Evolutionary conservation across 2,113 vertebrate species (phyloP).

Genomic region (Hippocampus abdominalis): DNA sequence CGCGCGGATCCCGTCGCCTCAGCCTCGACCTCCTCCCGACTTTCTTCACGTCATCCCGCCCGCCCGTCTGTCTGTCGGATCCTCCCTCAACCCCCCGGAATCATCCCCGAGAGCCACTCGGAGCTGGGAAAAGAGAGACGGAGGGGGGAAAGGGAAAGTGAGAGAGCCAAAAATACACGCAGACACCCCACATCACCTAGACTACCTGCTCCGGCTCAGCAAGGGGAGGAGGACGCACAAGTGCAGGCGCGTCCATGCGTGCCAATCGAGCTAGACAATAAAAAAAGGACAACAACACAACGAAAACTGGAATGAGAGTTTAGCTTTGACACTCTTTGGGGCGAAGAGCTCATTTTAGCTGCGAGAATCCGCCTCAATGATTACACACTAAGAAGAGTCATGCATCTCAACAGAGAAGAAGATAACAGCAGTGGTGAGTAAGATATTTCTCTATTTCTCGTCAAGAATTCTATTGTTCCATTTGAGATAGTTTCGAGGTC

Average conservation of each 20-base stretch:
- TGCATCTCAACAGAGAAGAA: slow-evolving; percentile 78
- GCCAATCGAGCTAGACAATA: slow-evolving; percentile 51
- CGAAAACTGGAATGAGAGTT: slow-evolving; percentile 61
- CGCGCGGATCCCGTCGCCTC: slow-evolving; percentile 47
- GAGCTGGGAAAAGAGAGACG: slow-evolving; percentile 22
- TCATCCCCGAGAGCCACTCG: slow-evolving; percentile 47
- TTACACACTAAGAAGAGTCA: slow-evolving; percentile 59
- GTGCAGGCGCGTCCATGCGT: slow-evolving; percentile 63
- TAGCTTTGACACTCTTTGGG: slow-evolving; percentile 44
- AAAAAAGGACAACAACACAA: slow-evolving; percentile 36
- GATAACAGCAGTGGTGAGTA: slow-evolving; percentile 74
- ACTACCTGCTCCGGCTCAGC: slow-evolving; percentile 56
- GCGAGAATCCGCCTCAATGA: slow-evolving; percentile 49
- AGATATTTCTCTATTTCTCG: slow-evolving; percentile 24
- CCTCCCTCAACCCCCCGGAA: slow-evolving; percentile 56
- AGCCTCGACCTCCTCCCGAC: slow-evolving; percentile 60
- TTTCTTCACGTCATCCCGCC: slow-evolving; percentile 68
- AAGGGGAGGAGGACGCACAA: slow-evolving; percentile 63
- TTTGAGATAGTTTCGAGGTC: slow-evolving; percentile 46
- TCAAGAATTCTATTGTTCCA: slow-evolving; percentile 19
- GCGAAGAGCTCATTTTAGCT: slow-evolving; percentile 26
- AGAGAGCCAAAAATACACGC: slow-evolving; percentile 36
- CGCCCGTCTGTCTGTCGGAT: slow-evolving; percentile 66
- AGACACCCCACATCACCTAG: slow-evolving; percentile 53
- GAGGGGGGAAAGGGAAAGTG: slow-evolving; percentile 18